Base-by-base conservation (phyloP, 1,140 invertebrate genomes). In the Pseudachorutes palmiensis region DNA sequence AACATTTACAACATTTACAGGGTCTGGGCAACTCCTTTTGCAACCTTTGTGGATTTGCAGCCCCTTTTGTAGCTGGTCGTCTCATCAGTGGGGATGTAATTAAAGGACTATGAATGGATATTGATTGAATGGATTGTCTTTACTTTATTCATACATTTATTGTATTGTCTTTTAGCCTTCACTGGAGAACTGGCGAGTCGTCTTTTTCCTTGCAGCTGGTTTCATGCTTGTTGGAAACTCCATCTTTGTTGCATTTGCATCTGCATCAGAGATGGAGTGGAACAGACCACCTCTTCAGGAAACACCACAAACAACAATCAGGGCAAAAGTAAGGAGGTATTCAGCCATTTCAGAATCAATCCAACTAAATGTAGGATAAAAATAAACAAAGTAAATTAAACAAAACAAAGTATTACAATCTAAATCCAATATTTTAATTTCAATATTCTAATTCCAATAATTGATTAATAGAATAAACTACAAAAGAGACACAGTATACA, bases 11-110 rank as follows among this genome's bases (percentile, higher is more conserved):
- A 61, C 30, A 24, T 28, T n/a, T 66, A 58, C 80, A 82, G 80
- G 81, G 82, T 3, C 74, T 83, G n/a, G 81, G 81, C 12, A 83
- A 83, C 74, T 80, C 79, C 5, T 75, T 82, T 67, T 81, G 81
- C 14, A 83, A 82, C 22, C 72, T 82, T 14, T 66, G 62, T 31
- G 82, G 82, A 29, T 82, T 83, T 65, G 66, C 82, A 33, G 81
- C 79, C 67, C 82, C 82, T 2, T 74, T 75, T 51, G 67, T 82
- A 16, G 78, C 79, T n/a, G 80, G 81, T 2, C 59, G 67, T 19
- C 71, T 76, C n/a, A 77, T 83, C 41, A 80, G 78, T 66, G 70
- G 64, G 66, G 66, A 75, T 48, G 75, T 75, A 70, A 67, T 65
- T 62, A 41, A n/a, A n/a, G n/a, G n/a, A n/a, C n/a, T n/a, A n/a